Conservation (phyloP, 2,888 invertebrate genomes). For the Stramonita haemastoma region DNA sequence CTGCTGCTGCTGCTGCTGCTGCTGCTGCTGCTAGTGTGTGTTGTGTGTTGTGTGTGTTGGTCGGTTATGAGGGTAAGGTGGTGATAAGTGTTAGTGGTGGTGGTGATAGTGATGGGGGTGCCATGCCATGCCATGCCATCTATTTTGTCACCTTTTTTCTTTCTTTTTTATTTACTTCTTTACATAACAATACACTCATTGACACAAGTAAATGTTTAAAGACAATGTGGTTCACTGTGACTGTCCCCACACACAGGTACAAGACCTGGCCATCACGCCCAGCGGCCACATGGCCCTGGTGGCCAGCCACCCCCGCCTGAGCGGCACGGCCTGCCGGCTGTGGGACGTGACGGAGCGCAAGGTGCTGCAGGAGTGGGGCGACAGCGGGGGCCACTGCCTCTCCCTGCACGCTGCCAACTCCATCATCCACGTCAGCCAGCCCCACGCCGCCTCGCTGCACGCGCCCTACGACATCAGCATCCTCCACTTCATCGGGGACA, state of each 20-base stretch:
- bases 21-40: too few species aligned
- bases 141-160: too few species aligned
- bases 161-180: too few species aligned
- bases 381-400: constrained; percentile 66
- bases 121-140: too few species aligned
- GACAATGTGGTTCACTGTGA: too few species aligned
- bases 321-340: constrained; percentile 66
- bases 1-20: too few species aligned
- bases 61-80: too few species aligned
- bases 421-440: constrained; percentile 62
- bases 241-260: constrained; percentile 49
- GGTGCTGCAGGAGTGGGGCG: constrained; percentile 73
- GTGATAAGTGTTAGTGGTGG: neutral
- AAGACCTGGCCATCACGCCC: constrained; percentile 67
- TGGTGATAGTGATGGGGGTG: neutral
- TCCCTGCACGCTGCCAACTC: constrained; percentile 54
- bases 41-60: too few species aligned
- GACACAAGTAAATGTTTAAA: too few species aligned
- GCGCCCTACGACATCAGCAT: constrained; percentile 66
- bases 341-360: constrained; percentile 72
- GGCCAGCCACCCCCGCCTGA: constrained; percentile 59
- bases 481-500: constrained; percentile 60
- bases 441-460: constrained; percentile 51
- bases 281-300: constrained; percentile 72
- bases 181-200: too few species aligned